Evolutionary conservation across 2,888 invertebrate genomes (phyloP), one percentile per base, ranked within the genome.

Genomic region (Drosophila aldrichi): DNA sequence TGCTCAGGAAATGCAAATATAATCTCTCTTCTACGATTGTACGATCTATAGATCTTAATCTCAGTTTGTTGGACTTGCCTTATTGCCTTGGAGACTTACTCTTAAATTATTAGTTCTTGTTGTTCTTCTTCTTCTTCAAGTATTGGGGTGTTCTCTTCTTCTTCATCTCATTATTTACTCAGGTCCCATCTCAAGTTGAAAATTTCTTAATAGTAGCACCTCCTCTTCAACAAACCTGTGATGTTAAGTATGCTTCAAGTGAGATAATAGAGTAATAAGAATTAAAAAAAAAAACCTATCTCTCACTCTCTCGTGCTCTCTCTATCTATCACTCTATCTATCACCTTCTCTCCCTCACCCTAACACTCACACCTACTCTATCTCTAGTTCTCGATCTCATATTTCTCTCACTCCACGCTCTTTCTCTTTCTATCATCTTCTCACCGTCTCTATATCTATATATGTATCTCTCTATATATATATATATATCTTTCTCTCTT

Each of bases 161-260:
- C 40, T n/a, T 9, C 40, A n/a, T n/a, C n/a, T 9, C 3, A 36
- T 16, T 16, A 16, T 16, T 14, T 36, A 5, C 16, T n/a, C 9
- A n/a, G 2, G 1, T 1, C n/a, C n/a, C 40, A 7, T n/a, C 2
- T n/a, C 2, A 3, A 40, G 8, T n/a, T 40, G n/a, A 1, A n/a
- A 9, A 8, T n/a, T n/a, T n/a, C 9, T 40, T 40, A 40, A 6
- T 14, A 2, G 36, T 16, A 36, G 36, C 36, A 36, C n/a, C 5
- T 36, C 36, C 14, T 36, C 3, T 12, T 7, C 1, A 0, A 7
- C 29, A 29, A 10, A n/a, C n/a, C n/a, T n/a, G n/a, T n/a, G n/a
- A n/a, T n/a, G n/a, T n/a, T n/a, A n/a, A n/a, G n/a, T n/a, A n/a
- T n/a, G n/a, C n/a, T n/a, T n/a, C n/a, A n/a, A n/a, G n/a, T n/a